Evolutionary conservation across 2,113 vertebrate genomes (phyloP), one percentile per base, ranked within the genome.

Genomic region (Cranoglanis bouderius): DNA sequence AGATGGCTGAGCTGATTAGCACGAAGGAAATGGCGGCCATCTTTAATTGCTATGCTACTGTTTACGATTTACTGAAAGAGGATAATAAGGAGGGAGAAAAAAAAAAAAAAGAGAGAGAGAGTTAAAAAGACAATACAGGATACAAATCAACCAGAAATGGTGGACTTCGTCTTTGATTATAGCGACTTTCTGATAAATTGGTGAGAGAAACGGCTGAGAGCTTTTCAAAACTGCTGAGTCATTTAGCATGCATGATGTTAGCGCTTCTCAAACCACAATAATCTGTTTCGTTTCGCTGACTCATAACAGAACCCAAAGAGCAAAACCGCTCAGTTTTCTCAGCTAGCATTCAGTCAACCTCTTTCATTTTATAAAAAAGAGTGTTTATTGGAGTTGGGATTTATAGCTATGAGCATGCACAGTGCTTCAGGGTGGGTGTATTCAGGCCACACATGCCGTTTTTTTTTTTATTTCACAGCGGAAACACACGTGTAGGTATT

Each of bases 401-500:
- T 29, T 51, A 40, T 6, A 49, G 57, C 19, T 19, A 70, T 29
- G 10, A 70, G 43, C 35, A n/a, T 9, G 16, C 29, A 0, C 32
- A 6, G 77, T 8, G 43, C 43, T 67, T 82, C 21, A 8, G 74
- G 29, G n/a, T 16, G 59, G 63, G 24, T 78, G 65, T 51, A 55
- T 55, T 46, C 49, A 57, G 32, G 70, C 85, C 86, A 63, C 74
- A 65, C 55, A 80, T n/a, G 55, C 7, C 4, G 46, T 29, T 35
- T 65, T 82, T 29, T 26, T 35, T 51, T 70, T 16, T 46, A 72
- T 88, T 57, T 82, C 38, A 72, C 35, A 82, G 87, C 67, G 59
- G 53, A 49, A 83, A 38, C 51, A 82, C 63, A 81, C 75, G 72
- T 43, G 55, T 32, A 46, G n/a, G 9, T 65, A 13, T 59, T 51